Base-by-base conservation (phyloP, 2,113 vertebrate species). In the Cyprinodon tularosa region DNA sequence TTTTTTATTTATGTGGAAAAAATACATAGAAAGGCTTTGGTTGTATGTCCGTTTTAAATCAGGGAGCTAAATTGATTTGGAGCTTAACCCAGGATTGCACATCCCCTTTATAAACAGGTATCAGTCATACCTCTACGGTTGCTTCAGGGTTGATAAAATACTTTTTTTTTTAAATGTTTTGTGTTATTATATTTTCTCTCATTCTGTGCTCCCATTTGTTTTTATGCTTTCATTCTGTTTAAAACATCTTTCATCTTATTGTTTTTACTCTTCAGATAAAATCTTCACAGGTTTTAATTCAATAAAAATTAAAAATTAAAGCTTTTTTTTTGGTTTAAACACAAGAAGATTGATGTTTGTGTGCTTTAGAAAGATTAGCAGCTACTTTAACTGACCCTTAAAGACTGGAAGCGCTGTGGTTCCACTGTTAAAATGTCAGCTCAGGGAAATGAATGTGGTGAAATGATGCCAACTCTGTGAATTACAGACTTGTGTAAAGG, bases 21-120 rank as follows among this genome's bases (percentile, higher is more conserved):
- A 47, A 36, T 3, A 62, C 3, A 13, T 36, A 37, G 22, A 14
- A 59, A 53, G 15, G 1, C 12, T 44, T 57, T 78, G 73, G 81
- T 20, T 42, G 42, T 42, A 4, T 29, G 29, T 29, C 29, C 2
- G 29, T 29, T 42, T 42, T 42, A 42, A 42, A 9, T 42, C 4
- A 9, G 42, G 9, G 42, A 42, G 37, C 71, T 29, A 12, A 53
- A 12, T 59, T 63, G 15, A 4, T 44, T 12, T 50, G 36, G 65
- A 42, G 13, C 14, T 20, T 38, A 36, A 83, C 76, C 68, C 13
- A 45, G 80, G 77, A 81, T 84, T 86, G 88, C 86, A 91, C 85
- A 87, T 89, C 86, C 74, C 71, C 83, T 84, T 38, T 37, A 22
- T 53, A n/a, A 71, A 59, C n/a, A 48, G 48, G 29, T 67, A 12